Base-by-base conservation (phyloP, 53 echinoderm and acorn worm genomes). In the Antedon mediterranea region DNA sequence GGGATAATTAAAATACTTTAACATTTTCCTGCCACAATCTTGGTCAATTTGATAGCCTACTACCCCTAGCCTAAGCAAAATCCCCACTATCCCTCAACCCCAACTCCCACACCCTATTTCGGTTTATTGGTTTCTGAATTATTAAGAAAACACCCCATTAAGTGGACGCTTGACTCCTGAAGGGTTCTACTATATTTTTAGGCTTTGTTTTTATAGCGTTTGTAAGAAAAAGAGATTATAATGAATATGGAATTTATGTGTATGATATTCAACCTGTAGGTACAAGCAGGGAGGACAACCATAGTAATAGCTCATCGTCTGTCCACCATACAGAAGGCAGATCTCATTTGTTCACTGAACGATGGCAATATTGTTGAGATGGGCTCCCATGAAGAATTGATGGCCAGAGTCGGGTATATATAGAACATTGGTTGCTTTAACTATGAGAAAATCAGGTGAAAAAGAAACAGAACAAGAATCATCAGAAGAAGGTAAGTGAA, bases 321-420 rank as follows among this genome's bases (percentile, higher is more conserved):
- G 3, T 92, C 98, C 5, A 98, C 98, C 76, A 93, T 98, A 83
- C 86, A 85, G 73, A 98, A 98, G 71, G 87, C 98, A 0, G 98
- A 98, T 81, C 74, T 82, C 71, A 93, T 98, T 78, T 98, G 98
- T 32, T 90, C 92, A 33, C 87, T 98, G 70, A 85, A 83, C 31
- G 82, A 90, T 18, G 98, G 98, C 8, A 86, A 78, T 30, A 79
- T 98, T 30, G 85, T 83, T 0, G 98, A 98, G 82, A 73, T 85
- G 34, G 98, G 98, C 9, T 86, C 76, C 11, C 98, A 98, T 33
- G 90, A 81, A 0, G 88, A 89, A 34, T 76, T 98, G 88, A 98
- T 98, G 92, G 79, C 78, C 44, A 79, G 82, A 90, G 31, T 86
- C 82, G 34, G 98, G 98, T 73, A 80, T 84, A 70, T 77, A 76